A percentile compares a stretch with the other conserved stretches of the same genome.
phyloP scores from a whole-genome alignment of 2,888 invertebrate genomes.

The Heteropelma amictum region DNA sequence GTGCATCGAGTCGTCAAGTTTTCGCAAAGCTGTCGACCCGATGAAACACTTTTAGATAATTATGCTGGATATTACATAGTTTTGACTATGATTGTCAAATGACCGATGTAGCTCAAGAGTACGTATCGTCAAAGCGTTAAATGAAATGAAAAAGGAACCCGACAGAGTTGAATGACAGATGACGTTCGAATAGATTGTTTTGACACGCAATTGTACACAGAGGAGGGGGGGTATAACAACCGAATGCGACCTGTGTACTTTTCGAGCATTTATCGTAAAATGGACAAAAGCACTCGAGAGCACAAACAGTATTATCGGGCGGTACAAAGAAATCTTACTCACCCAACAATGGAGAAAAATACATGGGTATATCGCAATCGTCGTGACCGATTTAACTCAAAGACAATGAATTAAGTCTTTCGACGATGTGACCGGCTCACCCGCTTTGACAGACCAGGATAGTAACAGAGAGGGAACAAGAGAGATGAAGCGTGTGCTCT shows the following conservation, averaged over 20 bases:
- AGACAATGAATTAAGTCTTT: too few species aligned
- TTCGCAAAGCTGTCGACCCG: background rate
- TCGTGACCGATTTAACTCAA: too few species aligned
- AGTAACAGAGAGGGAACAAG: background rate
- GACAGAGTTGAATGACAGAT: slow-evolving; percentile 31
- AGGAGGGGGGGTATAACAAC: background rate
- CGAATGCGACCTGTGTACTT: slow-evolving; percentile 36
- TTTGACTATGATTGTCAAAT: too few species aligned
- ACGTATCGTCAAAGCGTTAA: too few species aligned
- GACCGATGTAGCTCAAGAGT: too few species aligned
- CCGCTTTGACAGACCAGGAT: slow-evolving; percentile 33
- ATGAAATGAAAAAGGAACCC: too few species aligned
- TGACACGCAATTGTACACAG: background rate
- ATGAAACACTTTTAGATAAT: background rate
- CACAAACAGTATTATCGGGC: too few species aligned
- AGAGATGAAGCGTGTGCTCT: background rate
- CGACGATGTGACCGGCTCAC: slow-evolving; percentile 33
- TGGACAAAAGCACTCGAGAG: too few species aligned
- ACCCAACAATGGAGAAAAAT: background rate
- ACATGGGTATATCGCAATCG: too few species aligned
- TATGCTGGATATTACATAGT: too few species aligned
- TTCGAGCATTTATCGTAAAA: background rate
- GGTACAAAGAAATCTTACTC: slow-evolving; percentile 21
- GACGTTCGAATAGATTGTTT: slow-evolving; percentile 30
- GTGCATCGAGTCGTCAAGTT: too few species aligned